Evolutionary conservation across 2,888 invertebrate species (phyloP).

Genomic region (Autographa gamma): DNA sequence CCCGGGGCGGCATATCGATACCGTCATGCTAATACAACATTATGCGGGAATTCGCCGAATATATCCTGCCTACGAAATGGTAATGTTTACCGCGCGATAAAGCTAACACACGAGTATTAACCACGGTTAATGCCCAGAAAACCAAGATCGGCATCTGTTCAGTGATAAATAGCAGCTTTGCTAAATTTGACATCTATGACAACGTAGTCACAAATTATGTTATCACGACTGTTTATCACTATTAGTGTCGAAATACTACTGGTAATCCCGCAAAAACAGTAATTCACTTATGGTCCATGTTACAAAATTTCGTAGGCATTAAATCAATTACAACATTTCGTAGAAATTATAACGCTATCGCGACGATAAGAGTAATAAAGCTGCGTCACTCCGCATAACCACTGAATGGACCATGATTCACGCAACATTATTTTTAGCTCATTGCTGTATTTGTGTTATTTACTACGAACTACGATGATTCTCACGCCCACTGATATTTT

Average conservation of each 20-base stretch:
- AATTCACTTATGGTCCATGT: conserved; percentile 21
- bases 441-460: conserved; percentile 74
- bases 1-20: conserved; percentile 45
- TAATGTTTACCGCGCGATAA: conserved; percentile 30
- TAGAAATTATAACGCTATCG: conserved; percentile 67
- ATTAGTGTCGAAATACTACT: conserved; percentile 11
- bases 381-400: conserved; percentile 74
- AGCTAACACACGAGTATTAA: conserved; percentile 6
- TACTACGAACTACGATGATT: conserved; percentile 80
- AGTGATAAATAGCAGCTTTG: not conserved
- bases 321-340: conserved; percentile 61
- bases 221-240: conserved; percentile 9
- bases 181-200: not conserved
- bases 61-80: conserved; percentile 33
- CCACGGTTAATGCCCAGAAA: not conserved
- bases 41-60: conserved; percentile 61
- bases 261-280: conserved; percentile 21
- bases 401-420: conserved; percentile 83
- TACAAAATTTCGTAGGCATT: conserved; percentile 27
- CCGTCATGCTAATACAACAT: conserved; percentile 60
- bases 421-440: conserved; percentile 78
- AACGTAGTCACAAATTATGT: not conserved
- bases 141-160: not conserved
- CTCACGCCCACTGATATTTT: conserved; percentile 69
- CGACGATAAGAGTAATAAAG: conserved; percentile 68